Evolutionary conservation across 2,888 invertebrate genomes (phyloP), one percentile per base, ranked within the genome.

Genomic region (Hecatera dysodea): DNA sequence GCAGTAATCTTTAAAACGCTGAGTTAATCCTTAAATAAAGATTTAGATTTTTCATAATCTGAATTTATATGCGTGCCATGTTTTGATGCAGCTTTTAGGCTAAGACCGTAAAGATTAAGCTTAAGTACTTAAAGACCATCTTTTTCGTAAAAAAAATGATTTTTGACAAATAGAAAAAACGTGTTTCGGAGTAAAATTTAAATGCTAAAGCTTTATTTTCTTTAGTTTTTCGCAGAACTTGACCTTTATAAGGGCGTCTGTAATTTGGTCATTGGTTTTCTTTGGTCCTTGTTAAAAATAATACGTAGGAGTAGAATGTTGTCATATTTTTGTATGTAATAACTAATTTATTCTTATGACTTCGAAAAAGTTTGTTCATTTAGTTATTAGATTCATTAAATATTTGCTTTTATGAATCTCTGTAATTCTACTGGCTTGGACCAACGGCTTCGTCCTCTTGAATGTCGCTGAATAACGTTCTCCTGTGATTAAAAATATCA

Each of bases 131-230:
- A 9, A 39, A 44, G 56, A 17, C n/a, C 44, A 19, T 56, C 12
- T 46, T 60, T 59, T 52, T 36, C 42, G 50, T n/a, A 7, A 50
- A 29, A 33, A n/a, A 15, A 60, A 60, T 64, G 39, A 55, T 44
- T 50, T 69, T 64, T 56, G 44, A 46, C 29, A 64, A 60, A 71
- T 76, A 42, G 55, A 44, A 50, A n/a, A 76, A 64, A 71, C 53
- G 44, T 75, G 29, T 56, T 60, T 57, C 42, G 29, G 24, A 24
- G 12, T 12, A 24, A 17, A 60, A 76, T 59, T 69, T 44, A 52
- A 36, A 56, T 61, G 22, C 17, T 39, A 2, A 50, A 29, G 22
- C n/a, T 44, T 48, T 36, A 19, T 22, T 33, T 27, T 60, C 42
- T 59, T 60, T 11, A 15, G n/a, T 22, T 53, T 60, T 67, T 42